Conservation (phyloP, 2,113 vertebrate genomes). For the Lonchura striata region DNA sequence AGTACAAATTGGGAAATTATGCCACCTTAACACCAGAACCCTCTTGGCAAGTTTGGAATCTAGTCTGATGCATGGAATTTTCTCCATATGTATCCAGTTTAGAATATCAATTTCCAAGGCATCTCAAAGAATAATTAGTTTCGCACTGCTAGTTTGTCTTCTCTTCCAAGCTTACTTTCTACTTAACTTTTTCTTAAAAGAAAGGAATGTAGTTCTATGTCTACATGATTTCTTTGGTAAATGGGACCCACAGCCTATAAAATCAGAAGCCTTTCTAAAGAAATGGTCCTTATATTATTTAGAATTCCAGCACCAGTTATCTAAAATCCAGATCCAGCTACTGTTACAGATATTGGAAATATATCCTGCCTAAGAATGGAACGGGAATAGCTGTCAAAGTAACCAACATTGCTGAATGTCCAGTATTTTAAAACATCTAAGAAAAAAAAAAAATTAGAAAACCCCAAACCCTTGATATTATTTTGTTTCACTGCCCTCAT, state of each 20-base stretch:
- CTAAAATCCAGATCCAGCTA: conserved; percentile 28
- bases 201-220: neutral
- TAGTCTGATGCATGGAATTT: neutral
- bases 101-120: neutral
- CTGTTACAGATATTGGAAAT: neutral
- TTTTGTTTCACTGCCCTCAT: neutral
- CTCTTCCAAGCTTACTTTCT: neutral
- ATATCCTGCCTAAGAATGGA: neutral
- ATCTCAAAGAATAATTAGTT: neutral
- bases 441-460: neutral
- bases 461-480: neutral
- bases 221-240: conserved; percentile 49
- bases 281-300: conserved; percentile 1
- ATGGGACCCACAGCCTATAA: conserved; percentile 12
- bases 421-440: neutral
- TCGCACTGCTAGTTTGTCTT: neutral
- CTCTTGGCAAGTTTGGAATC: neutral
- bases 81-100: neutral
- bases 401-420: neutral
- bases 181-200: neutral
- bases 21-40: neutral
- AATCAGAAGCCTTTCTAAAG: neutral
- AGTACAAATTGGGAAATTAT: neutral
- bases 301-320: conserved; percentile 23
- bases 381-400: conserved; percentile 1